A percentile compares a stretch with the other conserved stretches of the same genome.
These are phyloP conservation scores for Unio delphinus DNA, from an alignment of 2,888 invertebrate species.

Conservation along the genomic window DNA sequence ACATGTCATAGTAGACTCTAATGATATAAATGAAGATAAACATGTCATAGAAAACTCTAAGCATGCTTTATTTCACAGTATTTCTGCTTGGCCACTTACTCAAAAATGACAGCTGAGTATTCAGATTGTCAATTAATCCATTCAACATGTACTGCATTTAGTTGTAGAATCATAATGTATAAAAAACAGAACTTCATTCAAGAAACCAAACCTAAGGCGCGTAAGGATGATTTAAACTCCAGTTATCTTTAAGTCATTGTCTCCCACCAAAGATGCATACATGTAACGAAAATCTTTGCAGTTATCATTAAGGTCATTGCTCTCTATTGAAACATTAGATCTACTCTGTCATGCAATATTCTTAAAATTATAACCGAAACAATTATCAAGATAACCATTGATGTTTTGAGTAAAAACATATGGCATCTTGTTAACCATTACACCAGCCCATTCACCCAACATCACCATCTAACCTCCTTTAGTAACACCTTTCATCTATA, in stretches of 20 bases:
- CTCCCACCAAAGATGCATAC: constrained; percentile 7
- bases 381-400: too few relatives aligned
- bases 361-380: too few relatives aligned
- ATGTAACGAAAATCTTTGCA: background rate
- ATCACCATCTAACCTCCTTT: too few relatives aligned
- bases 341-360: too few relatives aligned
- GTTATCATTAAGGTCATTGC: too few relatives aligned
- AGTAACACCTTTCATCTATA: too few relatives aligned
- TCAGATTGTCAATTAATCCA: constrained; percentile 22
- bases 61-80: constrained; percentile 13
- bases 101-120: constrained; percentile 11
- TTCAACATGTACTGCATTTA: constrained; percentile 22
- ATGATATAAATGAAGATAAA: too few relatives aligned
- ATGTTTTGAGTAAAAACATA: too few relatives aligned
- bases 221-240: constrained; percentile 25
- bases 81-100: constrained; percentile 15
- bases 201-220: constrained; percentile 6
- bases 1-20: too few relatives aligned
- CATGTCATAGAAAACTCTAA: background rate
- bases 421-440: too few relatives aligned
- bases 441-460: too few relatives aligned
- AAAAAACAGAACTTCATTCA: constrained; percentile 20
- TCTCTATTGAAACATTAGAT: too few relatives aligned
- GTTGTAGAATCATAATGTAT: constrained; percentile 14
- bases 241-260: constrained; percentile 12